Conservation (phyloP, 2,797 vertebrate genomes). For the Paguma larvata region DNA sequence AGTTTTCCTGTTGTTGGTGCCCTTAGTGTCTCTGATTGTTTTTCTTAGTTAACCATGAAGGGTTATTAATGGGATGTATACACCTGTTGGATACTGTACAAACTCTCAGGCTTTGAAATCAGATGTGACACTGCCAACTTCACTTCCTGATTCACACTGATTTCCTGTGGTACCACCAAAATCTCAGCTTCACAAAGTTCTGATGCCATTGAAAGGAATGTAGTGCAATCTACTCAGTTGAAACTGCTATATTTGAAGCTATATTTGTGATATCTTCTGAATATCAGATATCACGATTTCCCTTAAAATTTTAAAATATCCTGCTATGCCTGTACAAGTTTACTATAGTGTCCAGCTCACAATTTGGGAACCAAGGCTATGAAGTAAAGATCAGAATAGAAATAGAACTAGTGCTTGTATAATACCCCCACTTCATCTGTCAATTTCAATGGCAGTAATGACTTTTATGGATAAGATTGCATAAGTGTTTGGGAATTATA, state of each 20-base stretch:
- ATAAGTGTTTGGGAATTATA: conserved; percentile 3
- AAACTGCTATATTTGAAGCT: background rate
- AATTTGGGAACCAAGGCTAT: background rate
- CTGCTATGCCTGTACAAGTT: background rate
- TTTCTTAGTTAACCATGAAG: background rate
- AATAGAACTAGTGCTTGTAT: background rate
- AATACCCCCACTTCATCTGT: background rate
- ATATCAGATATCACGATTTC: background rate
- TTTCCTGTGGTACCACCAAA: conserved; percentile 5
- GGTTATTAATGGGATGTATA: background rate
- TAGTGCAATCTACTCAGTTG: background rate
- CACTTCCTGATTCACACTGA: background rate
- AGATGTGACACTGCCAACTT: background rate
- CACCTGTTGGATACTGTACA: background rate
- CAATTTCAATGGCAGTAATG: conserved; percentile 2
- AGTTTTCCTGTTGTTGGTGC: background rate
- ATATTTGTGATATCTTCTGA: background rate
- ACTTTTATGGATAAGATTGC: conserved; percentile 9
- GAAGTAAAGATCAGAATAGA: background rate
- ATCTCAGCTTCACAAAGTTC: background rate
- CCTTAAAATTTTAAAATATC: background rate
- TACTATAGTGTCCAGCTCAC: background rate
- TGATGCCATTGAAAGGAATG: background rate
- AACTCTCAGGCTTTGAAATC: conserved; percentile 24
- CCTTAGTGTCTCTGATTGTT: background rate